phyloP scores from a whole-genome alignment of 2,797 vertebrate genomes.

The Prionace glauca region DNA sequence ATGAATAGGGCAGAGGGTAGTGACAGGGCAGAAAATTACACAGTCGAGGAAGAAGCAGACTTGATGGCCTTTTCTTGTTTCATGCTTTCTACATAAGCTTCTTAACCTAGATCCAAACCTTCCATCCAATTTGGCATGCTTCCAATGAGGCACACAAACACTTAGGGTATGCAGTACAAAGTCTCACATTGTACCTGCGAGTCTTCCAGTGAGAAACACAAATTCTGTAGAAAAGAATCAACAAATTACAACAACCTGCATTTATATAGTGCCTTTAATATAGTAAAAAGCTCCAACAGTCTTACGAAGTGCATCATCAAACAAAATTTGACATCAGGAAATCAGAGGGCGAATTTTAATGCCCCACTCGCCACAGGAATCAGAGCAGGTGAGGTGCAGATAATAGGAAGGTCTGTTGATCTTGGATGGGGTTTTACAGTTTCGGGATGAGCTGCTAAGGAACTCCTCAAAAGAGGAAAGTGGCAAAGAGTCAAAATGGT shows the following conservation, averaged over 20 bases:
- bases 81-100: not conserved
- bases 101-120: not conserved
- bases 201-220: not conserved
- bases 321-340: not conserved
- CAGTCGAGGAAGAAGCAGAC: not conserved
- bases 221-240: not conserved
- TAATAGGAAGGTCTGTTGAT: no score
- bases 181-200: not conserved
- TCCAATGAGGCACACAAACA: not conserved
- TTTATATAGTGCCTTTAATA: not conserved
- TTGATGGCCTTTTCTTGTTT: not conserved
- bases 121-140: not conserved
- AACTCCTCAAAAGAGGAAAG: not conserved
- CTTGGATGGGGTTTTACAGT: no score
- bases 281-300: no score
- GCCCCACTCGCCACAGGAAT: no score
- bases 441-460: not conserved
- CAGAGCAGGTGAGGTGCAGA: no score
- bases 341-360: not conserved
- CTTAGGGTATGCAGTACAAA: not conserved
- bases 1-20: not conserved
- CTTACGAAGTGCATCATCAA: not conserved
- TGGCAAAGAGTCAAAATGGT: not conserved
- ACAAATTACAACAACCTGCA: not conserved
- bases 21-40: not conserved